Evolutionary conservation across 1,140 invertebrate species (phyloP), one percentile per base, ranked within the genome.

Genomic region (Aphaenogaster ashmeadi): DNA sequence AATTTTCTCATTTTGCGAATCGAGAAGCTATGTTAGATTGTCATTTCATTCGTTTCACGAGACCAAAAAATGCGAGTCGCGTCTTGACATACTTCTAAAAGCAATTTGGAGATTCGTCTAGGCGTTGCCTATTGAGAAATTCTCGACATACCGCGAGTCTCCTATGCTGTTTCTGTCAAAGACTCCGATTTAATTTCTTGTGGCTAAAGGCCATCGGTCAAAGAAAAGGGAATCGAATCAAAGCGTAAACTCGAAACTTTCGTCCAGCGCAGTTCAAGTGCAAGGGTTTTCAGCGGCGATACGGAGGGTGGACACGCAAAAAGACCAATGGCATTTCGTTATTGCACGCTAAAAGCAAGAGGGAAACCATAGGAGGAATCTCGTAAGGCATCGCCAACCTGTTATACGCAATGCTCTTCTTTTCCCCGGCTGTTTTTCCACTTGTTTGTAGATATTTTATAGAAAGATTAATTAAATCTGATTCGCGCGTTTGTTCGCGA

Each of bases 161-260:
- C 13, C n/a, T 47, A 15, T 47, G n/a, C 64, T 88, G 81, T 93
- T 91, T 90, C 84, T 89, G 91, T 94, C 94, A 95, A 95, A 95
- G 93, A 92, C 91, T 93, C 91, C 92, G 92, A 94, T 95, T 95
- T 95, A 95, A 95, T 95, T 95, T 94, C 93, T 91, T 90, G 89
- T 89, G 89, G 80, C 83, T 62, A 56, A 50, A 67, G 52, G 54
- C 62, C 88, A 91, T 85, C 81, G 77, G 78, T 86, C 77, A 52
- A 87, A 67, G 66, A 36, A 50, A 67, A 67, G 88, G 86, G 81
- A 92, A 92, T 91, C 92, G 92, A 95, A 94, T 94, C 93, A 93
- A 93, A 95, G 93, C 94, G 93, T 94, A 93, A 95, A 93, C 93
- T 94, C 92, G 93, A 91, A 94, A 94, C 92, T 95, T 94, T 94